Conservation (phyloP, 2,113 vertebrate species). For the Mirounga angustirostris region DNA sequence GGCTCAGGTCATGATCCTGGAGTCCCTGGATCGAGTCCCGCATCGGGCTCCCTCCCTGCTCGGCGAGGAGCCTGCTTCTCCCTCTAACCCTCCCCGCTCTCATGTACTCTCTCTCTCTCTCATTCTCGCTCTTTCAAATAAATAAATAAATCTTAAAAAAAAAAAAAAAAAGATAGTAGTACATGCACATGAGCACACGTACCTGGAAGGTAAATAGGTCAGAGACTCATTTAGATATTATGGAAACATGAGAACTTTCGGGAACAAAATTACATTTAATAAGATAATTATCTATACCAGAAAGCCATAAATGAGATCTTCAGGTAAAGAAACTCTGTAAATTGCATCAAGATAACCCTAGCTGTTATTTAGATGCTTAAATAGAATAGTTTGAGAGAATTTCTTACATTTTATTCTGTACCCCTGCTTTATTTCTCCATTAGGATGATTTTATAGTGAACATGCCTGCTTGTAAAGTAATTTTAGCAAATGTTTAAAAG, state of each 20-base stretch:
- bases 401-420: slow-evolving; percentile 65
- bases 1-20: too few species aligned
- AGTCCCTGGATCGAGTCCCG: too few species aligned
- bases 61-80: too few species aligned
- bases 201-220: not conserved
- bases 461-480: slow-evolving; percentile 75
- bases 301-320: slow-evolving; percentile 18
- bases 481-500: slow-evolving; percentile 83
- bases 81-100: too few species aligned
- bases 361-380: slow-evolving; percentile 63
- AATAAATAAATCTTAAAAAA: too few species aligned
- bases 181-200: not conserved
- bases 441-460: slow-evolving; percentile 76
- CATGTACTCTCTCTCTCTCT: too few species aligned
- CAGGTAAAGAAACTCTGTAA: slow-evolving; percentile 5
- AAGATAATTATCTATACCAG: slow-evolving; percentile 37
- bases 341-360: slow-evolving; percentile 55
- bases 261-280: not conserved
- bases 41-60: too few species aligned
- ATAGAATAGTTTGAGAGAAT: slow-evolving; percentile 62
- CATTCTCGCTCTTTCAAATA: too few species aligned
- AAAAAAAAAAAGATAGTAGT: not conserved
- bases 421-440: slow-evolving; percentile 66
- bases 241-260: not conserved
- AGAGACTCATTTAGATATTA: not conserved